phyloP scores from a whole-genome alignment of 2,113 vertebrate species.

The Irena cyanogastra region DNA sequence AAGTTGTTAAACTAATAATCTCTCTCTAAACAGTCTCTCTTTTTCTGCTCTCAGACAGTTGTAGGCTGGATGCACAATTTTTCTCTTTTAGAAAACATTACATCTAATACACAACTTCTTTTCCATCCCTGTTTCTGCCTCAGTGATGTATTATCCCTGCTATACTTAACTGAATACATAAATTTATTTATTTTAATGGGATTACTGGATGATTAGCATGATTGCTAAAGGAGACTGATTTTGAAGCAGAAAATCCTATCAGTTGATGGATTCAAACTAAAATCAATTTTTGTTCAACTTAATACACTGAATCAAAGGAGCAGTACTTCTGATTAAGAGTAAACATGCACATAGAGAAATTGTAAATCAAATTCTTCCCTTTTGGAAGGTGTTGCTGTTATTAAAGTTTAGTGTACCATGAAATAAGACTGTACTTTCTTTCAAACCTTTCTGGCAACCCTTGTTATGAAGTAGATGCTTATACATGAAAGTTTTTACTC shows the following conservation, averaged over 20 bases:
- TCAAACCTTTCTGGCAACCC: slow-evolving; percentile 41
- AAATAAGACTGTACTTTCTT: slow-evolving; percentile 63
- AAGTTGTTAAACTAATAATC: neutral
- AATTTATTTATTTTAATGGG: neutral
- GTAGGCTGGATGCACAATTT: neutral
- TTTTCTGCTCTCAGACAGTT: neutral
- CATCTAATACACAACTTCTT: neutral
- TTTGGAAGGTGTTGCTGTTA: slow-evolving; percentile 27
- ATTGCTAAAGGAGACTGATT: slow-evolving; percentile 42
- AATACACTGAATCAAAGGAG: slow-evolving; percentile 33
- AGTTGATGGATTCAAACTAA: slow-evolving; percentile 56
- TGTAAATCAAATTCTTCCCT: slow-evolving; percentile 63
- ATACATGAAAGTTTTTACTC: neutral
- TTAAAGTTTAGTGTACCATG: slow-evolving; percentile 69
- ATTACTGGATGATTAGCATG: slow-evolving; percentile 52
- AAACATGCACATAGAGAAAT: slow-evolving; percentile 43
- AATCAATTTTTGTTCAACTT: slow-evolving; percentile 62
- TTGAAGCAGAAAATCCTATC: slow-evolving; percentile 54
- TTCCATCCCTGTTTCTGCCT: neutral
- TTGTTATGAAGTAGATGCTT: slow-evolving; percentile 37
- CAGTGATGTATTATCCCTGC: neutral
- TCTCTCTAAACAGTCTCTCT: neutral
- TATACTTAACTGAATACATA: slow-evolving; percentile 15
- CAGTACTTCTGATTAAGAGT: slow-evolving; percentile 63
- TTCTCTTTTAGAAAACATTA: neutral